Percentiles rank a stretch among this genome's conserved stretches.
These are phyloP conservation scores for Phalacrocorax carbo DNA, from an alignment of 2,113 vertebrate genomes.

Conservation along the genomic window DNA sequence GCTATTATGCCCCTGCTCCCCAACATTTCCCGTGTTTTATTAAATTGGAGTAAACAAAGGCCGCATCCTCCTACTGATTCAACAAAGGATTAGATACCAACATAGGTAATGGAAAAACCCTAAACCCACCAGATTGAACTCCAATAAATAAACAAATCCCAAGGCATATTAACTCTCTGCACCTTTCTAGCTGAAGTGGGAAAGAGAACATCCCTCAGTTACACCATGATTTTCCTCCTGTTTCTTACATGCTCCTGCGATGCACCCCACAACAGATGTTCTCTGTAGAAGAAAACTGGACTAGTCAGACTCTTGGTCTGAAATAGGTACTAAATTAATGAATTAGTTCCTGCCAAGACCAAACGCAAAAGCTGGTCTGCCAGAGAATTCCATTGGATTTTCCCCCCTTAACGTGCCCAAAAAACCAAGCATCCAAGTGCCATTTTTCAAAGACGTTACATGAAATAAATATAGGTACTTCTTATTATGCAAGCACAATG, in stretches of 20 bases:
- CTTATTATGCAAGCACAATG: not conserved
- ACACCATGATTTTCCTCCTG: not conserved
- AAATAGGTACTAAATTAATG: not conserved
- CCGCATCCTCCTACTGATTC: not conserved
- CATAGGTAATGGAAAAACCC: not conserved
- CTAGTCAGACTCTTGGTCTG: not conserved
- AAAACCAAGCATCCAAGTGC: not conserved
- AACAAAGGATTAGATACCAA: not conserved
- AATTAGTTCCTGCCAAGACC: not conserved
- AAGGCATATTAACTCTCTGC: not conserved
- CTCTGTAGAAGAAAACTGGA: not conserved
- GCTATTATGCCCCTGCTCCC: not conserved
- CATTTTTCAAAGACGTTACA: not conserved
- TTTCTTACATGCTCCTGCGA: accelerated
- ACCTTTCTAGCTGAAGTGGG: not conserved
- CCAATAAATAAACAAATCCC: not conserved
- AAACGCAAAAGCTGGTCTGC: not conserved
- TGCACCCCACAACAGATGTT: no score
- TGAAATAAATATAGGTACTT: not conserved
- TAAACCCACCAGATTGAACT: not conserved
- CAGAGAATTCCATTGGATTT: not conserved
- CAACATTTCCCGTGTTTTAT: not conserved
- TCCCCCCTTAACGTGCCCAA: not conserved
- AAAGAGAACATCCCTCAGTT: not conserved
- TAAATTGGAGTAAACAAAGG: not conserved